Percentiles rank a stretch among this genome's conserved stretches.
phyloP scores from a whole-genome alignment of 2,888 invertebrate genomes.

The Noctuana brunneofusca region DNA sequence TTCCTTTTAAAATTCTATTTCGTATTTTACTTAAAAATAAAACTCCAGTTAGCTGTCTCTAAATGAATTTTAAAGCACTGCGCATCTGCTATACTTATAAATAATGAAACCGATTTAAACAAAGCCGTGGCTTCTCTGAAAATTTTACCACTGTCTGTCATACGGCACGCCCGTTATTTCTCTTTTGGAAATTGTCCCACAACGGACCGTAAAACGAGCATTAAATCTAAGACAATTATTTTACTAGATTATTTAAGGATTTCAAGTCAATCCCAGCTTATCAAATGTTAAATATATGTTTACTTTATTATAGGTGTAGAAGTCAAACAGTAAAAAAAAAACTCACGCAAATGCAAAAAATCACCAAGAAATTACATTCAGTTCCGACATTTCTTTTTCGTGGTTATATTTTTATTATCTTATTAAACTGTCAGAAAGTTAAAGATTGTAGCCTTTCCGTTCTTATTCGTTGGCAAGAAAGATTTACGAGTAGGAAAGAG shows the following conservation, averaged over 20 bases:
- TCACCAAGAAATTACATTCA: conserved; percentile 48
- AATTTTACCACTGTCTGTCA: not conserved
- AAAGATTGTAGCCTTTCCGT: conserved; percentile 74
- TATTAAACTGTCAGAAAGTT: conserved; percentile 80
- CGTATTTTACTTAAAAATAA: not conserved
- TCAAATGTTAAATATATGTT: no score
- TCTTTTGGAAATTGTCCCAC: not conserved
- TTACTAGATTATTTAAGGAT: no score
- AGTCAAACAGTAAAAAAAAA: conserved; percentile 11
- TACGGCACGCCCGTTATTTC: not conserved
- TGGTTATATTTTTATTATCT: conserved; percentile 78
- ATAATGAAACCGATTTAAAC: conserved; percentile 2
- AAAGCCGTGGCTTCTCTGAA: not conserved
- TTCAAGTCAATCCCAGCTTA: no score
- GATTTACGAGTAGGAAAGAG: conserved; percentile 69
- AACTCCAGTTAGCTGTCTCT: not conserved
- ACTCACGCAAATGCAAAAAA: conserved; percentile 41
- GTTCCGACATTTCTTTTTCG: conserved; percentile 49
- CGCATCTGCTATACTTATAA: not conserved
- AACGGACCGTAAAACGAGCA: not conserved
- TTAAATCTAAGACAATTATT: no score
- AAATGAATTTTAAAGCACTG: not conserved
- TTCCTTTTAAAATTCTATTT: no score
- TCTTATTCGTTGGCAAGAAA: conserved; percentile 65
- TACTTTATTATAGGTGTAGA: not conserved